Evolutionary conservation across 2,113 vertebrate species (phyloP).

Genomic region (Toxotes chatareus): DNA sequence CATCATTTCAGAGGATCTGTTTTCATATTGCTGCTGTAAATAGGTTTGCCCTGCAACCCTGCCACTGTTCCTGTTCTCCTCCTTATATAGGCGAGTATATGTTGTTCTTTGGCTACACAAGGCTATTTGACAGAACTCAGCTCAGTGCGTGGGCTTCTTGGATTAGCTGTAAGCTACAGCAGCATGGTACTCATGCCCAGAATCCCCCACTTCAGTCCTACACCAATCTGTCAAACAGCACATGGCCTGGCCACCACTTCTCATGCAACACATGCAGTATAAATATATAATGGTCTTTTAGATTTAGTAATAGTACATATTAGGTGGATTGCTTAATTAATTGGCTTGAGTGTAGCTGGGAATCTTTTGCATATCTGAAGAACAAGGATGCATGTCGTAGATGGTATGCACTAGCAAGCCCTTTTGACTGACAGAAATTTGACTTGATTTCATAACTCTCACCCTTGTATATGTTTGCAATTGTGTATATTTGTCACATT

Average conservation of each 20-base stretch:
- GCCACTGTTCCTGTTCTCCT: slow-evolving; percentile 54
- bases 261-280: slow-evolving; percentile 30
- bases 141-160: slow-evolving; percentile 71
- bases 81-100: slow-evolving; percentile 53
- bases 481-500: background rate
- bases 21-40: slow-evolving; percentile 82
- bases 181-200: slow-evolving; percentile 58
- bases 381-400: background rate
- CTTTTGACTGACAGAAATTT: background rate
- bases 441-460: background rate
- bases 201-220: slow-evolving; percentile 69
- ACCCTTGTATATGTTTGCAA: background rate
- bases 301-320: slow-evolving; percentile 1
- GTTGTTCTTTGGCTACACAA: slow-evolving; percentile 59
- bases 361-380: background rate
- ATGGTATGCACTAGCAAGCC: background rate
- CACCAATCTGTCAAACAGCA: slow-evolving; percentile 75
- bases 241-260: slow-evolving; percentile 48
- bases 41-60: slow-evolving; percentile 68
- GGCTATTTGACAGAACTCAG: slow-evolving; percentile 41
- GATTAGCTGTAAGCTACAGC: slow-evolving; percentile 56
- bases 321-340: slow-evolving; percentile 4
- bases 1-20: slow-evolving; percentile 75
- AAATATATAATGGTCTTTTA: slow-evolving; percentile 33
- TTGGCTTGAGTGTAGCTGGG: background rate